These are phyloP conservation scores for Eurois occulta DNA, from an alignment of 2,888 invertebrate genomes.

Conservation along the genomic window DNA sequence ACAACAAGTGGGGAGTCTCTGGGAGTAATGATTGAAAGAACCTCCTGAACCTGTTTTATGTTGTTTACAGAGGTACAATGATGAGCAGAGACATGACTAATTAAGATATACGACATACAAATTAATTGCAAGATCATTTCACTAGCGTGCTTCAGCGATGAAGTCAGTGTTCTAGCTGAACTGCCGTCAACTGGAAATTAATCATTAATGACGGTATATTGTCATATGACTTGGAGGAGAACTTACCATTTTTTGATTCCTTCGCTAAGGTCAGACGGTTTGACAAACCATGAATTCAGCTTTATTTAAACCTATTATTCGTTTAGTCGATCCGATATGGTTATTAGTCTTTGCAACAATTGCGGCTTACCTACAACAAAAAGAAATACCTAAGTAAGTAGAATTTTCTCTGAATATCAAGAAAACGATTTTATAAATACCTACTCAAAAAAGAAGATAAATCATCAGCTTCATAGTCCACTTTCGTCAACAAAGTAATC, in stretches of 20 bases:
- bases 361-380: background rate
- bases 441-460: background rate
- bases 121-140: slow-evolving; percentile 76
- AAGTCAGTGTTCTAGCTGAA: slow-evolving; percentile 74
- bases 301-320: background rate
- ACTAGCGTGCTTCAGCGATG: slow-evolving; percentile 72
- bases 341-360: background rate
- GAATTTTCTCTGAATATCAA: background rate
- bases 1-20: slow-evolving; percentile 7
- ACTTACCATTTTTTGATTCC: slow-evolving; percentile 13
- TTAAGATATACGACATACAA: slow-evolving; percentile 73
- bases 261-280: too few relatives aligned
- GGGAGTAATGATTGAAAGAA: slow-evolving; percentile 19
- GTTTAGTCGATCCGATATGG: background rate
- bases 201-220: slow-evolving; percentile 66
- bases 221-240: slow-evolving; percentile 50
- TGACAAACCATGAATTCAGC: background rate
- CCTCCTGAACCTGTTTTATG: slow-evolving; percentile 30
- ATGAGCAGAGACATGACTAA: slow-evolving; percentile 59
- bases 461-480: background rate
- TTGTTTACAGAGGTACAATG: slow-evolving; percentile 38
- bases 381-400: too few relatives aligned
- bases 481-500: slow-evolving; percentile 22
- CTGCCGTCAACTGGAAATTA: slow-evolving; percentile 78
- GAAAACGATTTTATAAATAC: background rate